phyloP scores from a whole-genome alignment of 2,888 invertebrate genomes.

The Rhaphigaster nebulosa region DNA sequence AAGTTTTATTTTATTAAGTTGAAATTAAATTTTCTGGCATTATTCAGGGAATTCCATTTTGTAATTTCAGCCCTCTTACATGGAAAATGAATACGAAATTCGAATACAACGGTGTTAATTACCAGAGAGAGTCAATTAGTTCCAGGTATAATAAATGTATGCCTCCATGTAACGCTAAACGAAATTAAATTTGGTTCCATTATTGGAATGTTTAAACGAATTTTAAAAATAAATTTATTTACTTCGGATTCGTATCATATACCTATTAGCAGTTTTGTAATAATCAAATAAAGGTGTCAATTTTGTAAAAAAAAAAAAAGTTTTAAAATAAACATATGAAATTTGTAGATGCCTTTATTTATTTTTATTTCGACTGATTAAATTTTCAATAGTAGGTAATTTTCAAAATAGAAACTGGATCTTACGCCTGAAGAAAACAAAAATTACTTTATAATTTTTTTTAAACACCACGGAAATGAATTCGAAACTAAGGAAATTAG shows the following conservation, averaged over 20 bases:
- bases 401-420: too few relatives aligned
- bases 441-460: too few relatives aligned
- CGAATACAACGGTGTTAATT: not conserved
- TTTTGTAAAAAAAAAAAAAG: too few relatives aligned
- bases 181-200: not conserved
- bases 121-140: not conserved
- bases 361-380: too few relatives aligned
- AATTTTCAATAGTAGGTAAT: too few relatives aligned
- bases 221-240: not conserved
- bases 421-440: too few relatives aligned
- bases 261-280: not conserved
- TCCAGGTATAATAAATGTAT: not conserved
- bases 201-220: not conserved
- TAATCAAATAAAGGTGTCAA: too few relatives aligned
- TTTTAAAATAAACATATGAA: too few relatives aligned
- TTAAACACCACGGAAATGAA: too few relatives aligned
- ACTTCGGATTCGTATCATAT: not conserved
- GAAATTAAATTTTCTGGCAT: conserved; percentile 1
- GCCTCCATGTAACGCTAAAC: not conserved
- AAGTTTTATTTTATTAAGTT: not conserved
- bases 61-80: not conserved
- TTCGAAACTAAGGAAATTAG: too few relatives aligned
- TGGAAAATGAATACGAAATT: conserved; percentile 34
- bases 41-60: conserved; percentile 4
- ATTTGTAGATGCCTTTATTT: too few relatives aligned